Conservation (phyloP, 2,888 invertebrate genomes). For the Acrocyrtus sp. region DNA sequence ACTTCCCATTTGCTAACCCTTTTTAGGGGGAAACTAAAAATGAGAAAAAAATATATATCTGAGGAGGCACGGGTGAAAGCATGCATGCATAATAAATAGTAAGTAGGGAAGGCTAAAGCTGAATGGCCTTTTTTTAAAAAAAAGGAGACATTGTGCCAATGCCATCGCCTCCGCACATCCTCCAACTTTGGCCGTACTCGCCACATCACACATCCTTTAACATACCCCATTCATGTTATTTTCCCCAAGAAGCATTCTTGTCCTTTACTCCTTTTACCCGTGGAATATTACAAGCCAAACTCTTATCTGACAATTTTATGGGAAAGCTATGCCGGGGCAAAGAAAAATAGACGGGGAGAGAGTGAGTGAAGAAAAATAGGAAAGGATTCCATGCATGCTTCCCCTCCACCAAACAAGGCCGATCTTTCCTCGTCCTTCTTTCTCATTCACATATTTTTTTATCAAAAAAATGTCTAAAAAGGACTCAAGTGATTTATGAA, state of each 20-base stretch:
- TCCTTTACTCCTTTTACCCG: neutral
- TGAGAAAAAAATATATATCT: no score
- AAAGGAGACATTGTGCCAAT: constrained; percentile 25
- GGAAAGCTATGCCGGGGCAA: no score
- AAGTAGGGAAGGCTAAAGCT: no score
- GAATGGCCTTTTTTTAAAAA: no score
- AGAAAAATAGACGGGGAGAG: no score
- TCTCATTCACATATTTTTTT: constrained; percentile 58
- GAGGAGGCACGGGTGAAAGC: constrained; percentile 9
- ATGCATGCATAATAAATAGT: constrained; percentile 42
- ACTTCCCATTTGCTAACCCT: no score
- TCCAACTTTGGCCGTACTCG: no score
- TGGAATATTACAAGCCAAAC: constrained; percentile 17
- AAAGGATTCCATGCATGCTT: constrained; percentile 34
- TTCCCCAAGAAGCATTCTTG: neutral
- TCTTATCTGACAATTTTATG: constrained; percentile 63
- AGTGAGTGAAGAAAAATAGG: constrained; percentile 28
- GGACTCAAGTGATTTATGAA: constrained; percentile 62
- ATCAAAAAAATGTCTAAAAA: constrained; percentile 40
- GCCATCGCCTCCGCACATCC: no score
- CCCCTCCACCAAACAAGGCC: no score
- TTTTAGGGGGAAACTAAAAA: no score
- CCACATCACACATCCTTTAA: no score
- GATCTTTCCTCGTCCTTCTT: constrained; percentile 36
- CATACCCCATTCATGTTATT: neutral